Conservation (phyloP, 2,888 invertebrate genomes). For the Tricholauxania praeusta region DNA sequence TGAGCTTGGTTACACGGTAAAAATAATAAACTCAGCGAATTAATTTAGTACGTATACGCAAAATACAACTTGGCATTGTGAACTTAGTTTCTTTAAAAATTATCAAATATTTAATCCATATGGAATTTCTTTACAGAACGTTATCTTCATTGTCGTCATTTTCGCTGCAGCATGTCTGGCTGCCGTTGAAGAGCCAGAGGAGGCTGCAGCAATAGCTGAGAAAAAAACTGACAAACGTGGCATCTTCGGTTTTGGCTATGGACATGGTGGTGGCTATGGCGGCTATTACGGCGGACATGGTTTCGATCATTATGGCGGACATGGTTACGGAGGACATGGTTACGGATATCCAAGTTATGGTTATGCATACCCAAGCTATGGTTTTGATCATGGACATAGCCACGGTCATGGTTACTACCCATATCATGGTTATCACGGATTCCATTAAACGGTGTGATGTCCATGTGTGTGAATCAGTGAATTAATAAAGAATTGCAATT, state of each 20-base stretch:
- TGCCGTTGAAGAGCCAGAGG: slow-evolving; percentile 41
- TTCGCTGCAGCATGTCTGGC: slow-evolving; percentile 44
- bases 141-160: slow-evolving; percentile 47
- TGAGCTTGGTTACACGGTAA: too few species aligned
- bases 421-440: slow-evolving; percentile 37
- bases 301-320: slow-evolving; percentile 29
- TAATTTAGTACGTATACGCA: too few species aligned
- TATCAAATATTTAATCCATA: neutral
- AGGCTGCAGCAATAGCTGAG: slow-evolving; percentile 42
- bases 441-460: slow-evolving; percentile 4
- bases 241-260: slow-evolving; percentile 50
- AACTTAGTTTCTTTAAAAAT: neutral
- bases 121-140: slow-evolving; percentile 37
- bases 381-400: slow-evolving; percentile 24
- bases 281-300: slow-evolving; percentile 25
- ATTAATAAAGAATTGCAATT: neutral
- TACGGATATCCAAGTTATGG: slow-evolving; percentile 39
- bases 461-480: neutral
- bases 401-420: slow-evolving; percentile 42
- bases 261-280: slow-evolving; percentile 30
- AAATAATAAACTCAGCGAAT: too few species aligned
- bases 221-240: slow-evolving; percentile 51
- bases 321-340: slow-evolving; percentile 35
- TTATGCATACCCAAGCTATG: slow-evolving; percentile 33
- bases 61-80: neutral